These are phyloP conservation scores for Melanostoma scalare DNA, from an alignment of 2,888 invertebrate genomes.

Conservation along the genomic window DNA sequence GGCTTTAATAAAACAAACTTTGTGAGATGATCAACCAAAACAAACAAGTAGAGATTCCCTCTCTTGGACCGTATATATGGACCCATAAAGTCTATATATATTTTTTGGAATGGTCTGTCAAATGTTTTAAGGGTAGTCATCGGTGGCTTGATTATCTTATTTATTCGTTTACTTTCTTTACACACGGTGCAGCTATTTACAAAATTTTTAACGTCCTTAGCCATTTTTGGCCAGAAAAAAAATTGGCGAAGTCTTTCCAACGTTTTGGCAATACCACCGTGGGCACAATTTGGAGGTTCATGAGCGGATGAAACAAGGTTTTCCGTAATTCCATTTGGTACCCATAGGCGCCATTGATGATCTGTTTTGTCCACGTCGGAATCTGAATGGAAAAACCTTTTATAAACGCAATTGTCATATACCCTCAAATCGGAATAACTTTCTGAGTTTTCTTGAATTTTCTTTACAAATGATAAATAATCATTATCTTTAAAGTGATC, in stretches of 20 bases:
- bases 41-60: constrained; percentile 41
- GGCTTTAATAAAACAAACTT: constrained; percentile 52
- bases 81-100: constrained; percentile 64
- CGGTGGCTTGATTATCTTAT: constrained; percentile 6
- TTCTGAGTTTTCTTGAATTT: too few relatives aligned
- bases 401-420: too few relatives aligned
- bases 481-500: too few relatives aligned
- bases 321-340: too few relatives aligned
- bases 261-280: background rate
- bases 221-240: constrained; percentile 71
- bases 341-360: too few relatives aligned
- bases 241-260: constrained; percentile 19
- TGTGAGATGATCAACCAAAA: constrained; percentile 63
- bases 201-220: constrained; percentile 20
- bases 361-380: too few relatives aligned
- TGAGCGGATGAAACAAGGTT: too few relatives aligned
- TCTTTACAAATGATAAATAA: too few relatives aligned
- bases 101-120: constrained; percentile 41
- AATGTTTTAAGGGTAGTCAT: constrained; percentile 7
- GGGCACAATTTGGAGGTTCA: too few relatives aligned
- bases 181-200: constrained; percentile 32
- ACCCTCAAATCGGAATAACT: too few relatives aligned
- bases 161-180: constrained; percentile 36
- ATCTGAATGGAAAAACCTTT: too few relatives aligned
- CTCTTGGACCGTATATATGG: constrained; percentile 40